These are phyloP conservation scores for Theodoxus fluviatilis DNA, from an alignment of 2,888 invertebrate species.

Conservation along the genomic window DNA sequence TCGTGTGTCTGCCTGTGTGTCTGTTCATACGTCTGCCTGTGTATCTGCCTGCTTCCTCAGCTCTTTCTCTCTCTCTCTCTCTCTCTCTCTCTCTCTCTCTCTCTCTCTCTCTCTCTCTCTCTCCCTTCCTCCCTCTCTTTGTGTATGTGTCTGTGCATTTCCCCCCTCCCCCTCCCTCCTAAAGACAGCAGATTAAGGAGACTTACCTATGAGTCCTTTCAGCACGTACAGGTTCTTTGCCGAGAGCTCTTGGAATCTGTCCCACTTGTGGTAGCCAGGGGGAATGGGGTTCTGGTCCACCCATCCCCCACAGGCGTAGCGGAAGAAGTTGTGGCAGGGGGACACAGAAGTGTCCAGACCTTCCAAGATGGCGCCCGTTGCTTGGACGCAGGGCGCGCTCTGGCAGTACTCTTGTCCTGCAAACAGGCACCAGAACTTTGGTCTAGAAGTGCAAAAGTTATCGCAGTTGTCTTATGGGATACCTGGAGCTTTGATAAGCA, in stretches of 20 bases:
- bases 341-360: constrained; percentile 47
- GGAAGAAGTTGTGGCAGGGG: constrained; percentile 55
- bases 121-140: background rate
- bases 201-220: constrained; percentile 50
- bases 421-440: constrained; percentile 13
- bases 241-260: constrained; percentile 53
- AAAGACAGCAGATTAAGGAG: too few relatives aligned
- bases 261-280: constrained; percentile 53
- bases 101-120: too few relatives aligned
- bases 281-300: constrained; percentile 51
- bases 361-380: constrained; percentile 46
- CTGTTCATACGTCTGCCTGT: too few relatives aligned
- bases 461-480: background rate
- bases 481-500: too few relatives aligned
- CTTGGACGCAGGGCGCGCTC: constrained; percentile 47
- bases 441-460: background rate
- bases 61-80: too few relatives aligned
- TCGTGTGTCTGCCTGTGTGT: too few relatives aligned
- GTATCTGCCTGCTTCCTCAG: too few relatives aligned
- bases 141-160: background rate
- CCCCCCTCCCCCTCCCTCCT: background rate
- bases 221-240: constrained; percentile 52
- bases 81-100: too few relatives aligned
- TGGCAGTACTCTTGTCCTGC: constrained; percentile 41
- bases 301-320: constrained; percentile 59